Evolutionary conservation across 2,888 invertebrate genomes (phyloP), one percentile per base, ranked within the genome.

Genomic region (Agrotis exclamationis): DNA sequence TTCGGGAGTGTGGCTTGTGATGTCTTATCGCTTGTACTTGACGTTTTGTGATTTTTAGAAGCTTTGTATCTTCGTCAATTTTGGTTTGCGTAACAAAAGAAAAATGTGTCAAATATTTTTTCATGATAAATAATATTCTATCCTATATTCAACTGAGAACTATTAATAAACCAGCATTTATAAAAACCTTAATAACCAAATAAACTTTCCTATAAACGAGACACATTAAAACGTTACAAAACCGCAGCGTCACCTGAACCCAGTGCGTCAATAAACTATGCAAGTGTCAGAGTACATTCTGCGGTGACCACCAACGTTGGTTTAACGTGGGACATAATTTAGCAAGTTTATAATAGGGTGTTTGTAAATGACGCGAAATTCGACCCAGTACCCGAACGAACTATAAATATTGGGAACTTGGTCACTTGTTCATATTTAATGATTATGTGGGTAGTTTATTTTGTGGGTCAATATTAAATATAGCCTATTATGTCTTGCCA

Each of bases 331-430:
- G 45, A 63, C 68, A 67, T 84, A 66, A 84, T 76, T 77, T 68
- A 51, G 65, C 70, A 75, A 82, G 50, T 82, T 84, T 77, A 81
- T 75, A 70, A 79, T 65, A 67, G 62, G 63, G 50, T 24, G 48
- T 9, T 54, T 22, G 50, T 70, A 74, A 79, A 69, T 58, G 64
- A 39, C 18, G 18, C 28, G 68, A 68, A 69, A 48, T 74, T 53
- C 53, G 59, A 63, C 53, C 56, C 28, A 39, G 11, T 6, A 57
- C 13, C 51, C 44, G 13, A 44, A 47, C 13, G 13, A 3, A 50
- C 53, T 28, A 20, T 74, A 58, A 66, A 73, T 79, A 79, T 67
- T 59, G n/a, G 51, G n/a, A 11, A 56, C 51, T 62, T 57, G 59
- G 50, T 22, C 33, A 53, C 22, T 33, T 53, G 51, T 64, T 79